Conservation (phyloP, 2,113 vertebrate genomes). For the Bos indicus region DNA sequence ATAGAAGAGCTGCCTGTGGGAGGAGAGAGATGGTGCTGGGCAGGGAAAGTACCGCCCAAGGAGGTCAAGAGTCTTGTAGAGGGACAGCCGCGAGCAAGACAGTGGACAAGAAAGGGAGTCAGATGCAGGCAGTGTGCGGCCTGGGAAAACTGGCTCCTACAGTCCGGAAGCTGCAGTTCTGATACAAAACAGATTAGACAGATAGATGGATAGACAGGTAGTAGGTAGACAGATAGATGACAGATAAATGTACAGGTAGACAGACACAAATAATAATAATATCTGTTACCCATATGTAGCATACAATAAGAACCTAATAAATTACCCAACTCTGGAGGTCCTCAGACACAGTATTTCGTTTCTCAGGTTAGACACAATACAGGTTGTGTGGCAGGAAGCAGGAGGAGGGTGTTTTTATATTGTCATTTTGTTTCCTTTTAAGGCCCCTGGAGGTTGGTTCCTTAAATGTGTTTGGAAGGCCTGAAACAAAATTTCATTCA, state of each 20-base stretch:
- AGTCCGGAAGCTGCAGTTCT: not conserved
- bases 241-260: not conserved
- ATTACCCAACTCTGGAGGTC: not conserved
- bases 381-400: not conserved
- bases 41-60: not conserved
- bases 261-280: not conserved
- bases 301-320: not conserved
- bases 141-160: fast-evolving
- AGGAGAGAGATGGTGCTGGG: not conserved
- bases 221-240: not conserved
- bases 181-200: not conserved
- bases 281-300: not conserved
- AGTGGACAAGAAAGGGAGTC: not conserved
- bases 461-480: not conserved
- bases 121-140: fast-evolving
- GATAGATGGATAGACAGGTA: not conserved
- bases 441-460: not conserved
- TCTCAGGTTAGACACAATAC: constrained; percentile 23
- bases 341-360: not conserved
- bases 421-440: constrained; percentile 27
- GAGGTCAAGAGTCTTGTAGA: not conserved
- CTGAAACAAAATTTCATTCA: constrained; percentile 41
- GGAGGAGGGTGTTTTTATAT: not conserved
- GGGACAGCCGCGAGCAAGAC: not conserved
- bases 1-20: not conserved